Evolutionary conservation across 2,797 vertebrate genomes (phyloP).

Genomic region (Smutsia temminckii): DNA sequence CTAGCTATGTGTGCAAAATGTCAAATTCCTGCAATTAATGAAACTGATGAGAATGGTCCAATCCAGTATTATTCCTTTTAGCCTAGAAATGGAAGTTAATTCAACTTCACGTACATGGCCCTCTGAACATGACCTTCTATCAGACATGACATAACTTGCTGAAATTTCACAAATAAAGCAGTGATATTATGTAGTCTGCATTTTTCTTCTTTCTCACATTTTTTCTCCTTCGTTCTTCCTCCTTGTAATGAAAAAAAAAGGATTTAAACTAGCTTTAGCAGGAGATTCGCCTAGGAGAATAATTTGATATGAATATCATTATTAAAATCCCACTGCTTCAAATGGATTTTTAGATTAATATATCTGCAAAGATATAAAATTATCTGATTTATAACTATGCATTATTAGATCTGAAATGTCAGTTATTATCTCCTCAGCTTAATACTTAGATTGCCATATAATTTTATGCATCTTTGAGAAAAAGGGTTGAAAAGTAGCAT

Average conservation of each 20-base stretch:
- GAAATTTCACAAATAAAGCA: slow-evolving; percentile 13
- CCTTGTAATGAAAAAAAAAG: background rate
- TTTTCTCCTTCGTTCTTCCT: slow-evolving; percentile 23
- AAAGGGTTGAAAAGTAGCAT: slow-evolving; percentile 65
- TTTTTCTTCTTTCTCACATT: slow-evolving; percentile 12
- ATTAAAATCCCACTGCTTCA: slow-evolving; percentile 78
- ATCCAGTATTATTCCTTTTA: slow-evolving; percentile 56
- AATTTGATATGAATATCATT: slow-evolving; percentile 79
- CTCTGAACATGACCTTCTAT: slow-evolving; percentile 45
- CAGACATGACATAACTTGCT: slow-evolving; percentile 23
- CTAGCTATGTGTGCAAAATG: slow-evolving; percentile 53
- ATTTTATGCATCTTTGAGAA: slow-evolving; percentile 77
- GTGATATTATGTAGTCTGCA: background rate
- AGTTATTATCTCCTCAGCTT: slow-evolving; percentile 78
- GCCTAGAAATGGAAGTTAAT: slow-evolving; percentile 55
- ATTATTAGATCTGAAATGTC: slow-evolving; percentile 80
- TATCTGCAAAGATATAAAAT: slow-evolving; percentile 78
- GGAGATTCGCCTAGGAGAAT: slow-evolving; percentile 71
- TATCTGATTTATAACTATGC: slow-evolving; percentile 79
- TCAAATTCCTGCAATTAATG: slow-evolving; percentile 65
- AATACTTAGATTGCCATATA: slow-evolving; percentile 75
- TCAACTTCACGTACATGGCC: slow-evolving; percentile 26
- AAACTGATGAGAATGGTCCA: slow-evolving; percentile 54
- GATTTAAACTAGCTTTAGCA: slow-evolving; percentile 30
- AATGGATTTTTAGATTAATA: slow-evolving; percentile 80